phyloP scores from a whole-genome alignment of 1,140 invertebrate genomes.

The Gryllus bimaculatus region DNA sequence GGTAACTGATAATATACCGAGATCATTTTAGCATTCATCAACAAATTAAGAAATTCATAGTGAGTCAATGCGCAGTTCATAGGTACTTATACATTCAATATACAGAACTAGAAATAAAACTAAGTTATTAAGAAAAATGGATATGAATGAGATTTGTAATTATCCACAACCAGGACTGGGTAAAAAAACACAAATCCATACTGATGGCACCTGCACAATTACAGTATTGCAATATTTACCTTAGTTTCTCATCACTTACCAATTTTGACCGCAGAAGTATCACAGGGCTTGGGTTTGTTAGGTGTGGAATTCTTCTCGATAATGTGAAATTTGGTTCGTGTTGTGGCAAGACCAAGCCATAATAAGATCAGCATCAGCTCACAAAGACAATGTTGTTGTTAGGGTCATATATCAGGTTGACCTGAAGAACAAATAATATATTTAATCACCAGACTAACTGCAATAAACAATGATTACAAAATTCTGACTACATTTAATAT shows the following conservation, averaged over 20 bases:
- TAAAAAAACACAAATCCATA: too few relatives aligned
- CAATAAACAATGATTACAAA: background rate
- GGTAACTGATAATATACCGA: too few relatives aligned
- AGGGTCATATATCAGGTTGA: conserved; percentile 91
- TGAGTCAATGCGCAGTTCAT: too few relatives aligned
- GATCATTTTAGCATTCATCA: too few relatives aligned
- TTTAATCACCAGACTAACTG: background rate
- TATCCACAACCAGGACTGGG: background rate
- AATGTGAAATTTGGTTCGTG: conserved; percentile 98
- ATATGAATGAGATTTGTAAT: background rate
- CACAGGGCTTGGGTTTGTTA: conserved; percentile 91
- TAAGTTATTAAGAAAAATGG: background rate
- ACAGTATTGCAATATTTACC: too few relatives aligned
- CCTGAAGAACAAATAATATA: conserved; percentile 40
- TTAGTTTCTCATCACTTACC: conserved; percentile 40
- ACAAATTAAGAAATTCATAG: too few relatives aligned
- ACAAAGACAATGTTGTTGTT: conserved; percentile 95
- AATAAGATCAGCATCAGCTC: conserved; percentile 97
- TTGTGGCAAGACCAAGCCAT: conserved; percentile 96
- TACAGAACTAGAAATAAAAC: background rate
- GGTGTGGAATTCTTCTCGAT: conserved; percentile 99
- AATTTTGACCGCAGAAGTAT: conserved; percentile 90
- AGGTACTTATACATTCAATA: background rate
- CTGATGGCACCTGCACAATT: too few relatives aligned
- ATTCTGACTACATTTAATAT: background rate